Evolutionary conservation across 2,797 vertebrate species (phyloP).

Genomic region (Gobionotothen gibberifrons): DNA sequence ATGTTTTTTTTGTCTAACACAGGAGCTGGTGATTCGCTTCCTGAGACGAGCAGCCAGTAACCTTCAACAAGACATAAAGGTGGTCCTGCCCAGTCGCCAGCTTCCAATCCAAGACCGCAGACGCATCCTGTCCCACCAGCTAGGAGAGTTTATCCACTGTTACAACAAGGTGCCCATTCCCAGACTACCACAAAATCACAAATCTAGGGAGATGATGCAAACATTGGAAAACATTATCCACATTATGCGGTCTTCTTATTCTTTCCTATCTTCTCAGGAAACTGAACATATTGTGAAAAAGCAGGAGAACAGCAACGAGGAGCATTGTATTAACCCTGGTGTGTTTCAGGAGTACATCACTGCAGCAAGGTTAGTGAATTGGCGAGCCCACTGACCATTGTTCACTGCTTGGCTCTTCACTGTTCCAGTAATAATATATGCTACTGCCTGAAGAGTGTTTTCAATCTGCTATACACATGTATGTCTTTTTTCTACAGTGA

Average conservation of each 20-base stretch:
- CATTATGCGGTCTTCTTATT: constrained; percentile 13
- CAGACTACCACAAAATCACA: constrained; percentile 13
- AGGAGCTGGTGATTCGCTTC: constrained; percentile 96
- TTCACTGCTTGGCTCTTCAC: constrained; percentile 32
- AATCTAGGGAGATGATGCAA: constrained; percentile 13
- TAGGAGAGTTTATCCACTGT: constrained; percentile 90
- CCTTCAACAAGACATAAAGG: constrained; percentile 88
- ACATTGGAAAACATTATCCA: constrained; percentile 12
- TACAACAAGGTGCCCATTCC: constrained; percentile 89
- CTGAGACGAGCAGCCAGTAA: constrained; percentile 92
- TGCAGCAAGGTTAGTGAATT: constrained; percentile 87
- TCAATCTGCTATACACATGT: constrained; percentile 55
- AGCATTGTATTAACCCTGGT: constrained; percentile 85
- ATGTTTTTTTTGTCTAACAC: constrained; percentile 39
- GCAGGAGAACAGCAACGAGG: constrained; percentile 82
- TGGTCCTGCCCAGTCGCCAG: constrained; percentile 87
- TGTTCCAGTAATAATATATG: constrained; percentile 35
- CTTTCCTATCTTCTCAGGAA: constrained; percentile 84
- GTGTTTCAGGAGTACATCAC: constrained; percentile 91
- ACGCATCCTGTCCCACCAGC: constrained; percentile 90
- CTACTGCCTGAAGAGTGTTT: constrained; percentile 40
- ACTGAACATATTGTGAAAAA: constrained; percentile 89
- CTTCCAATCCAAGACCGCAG: constrained; percentile 87
- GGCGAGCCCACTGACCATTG: constrained; percentile 29
- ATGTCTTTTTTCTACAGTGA: constrained; percentile 85